A percentile compares a stretch with the other conserved stretches of the same genome.
Conservation (phyloP, 2,888 invertebrate genomes). For the Caenorhabditis plicata region DNA sequence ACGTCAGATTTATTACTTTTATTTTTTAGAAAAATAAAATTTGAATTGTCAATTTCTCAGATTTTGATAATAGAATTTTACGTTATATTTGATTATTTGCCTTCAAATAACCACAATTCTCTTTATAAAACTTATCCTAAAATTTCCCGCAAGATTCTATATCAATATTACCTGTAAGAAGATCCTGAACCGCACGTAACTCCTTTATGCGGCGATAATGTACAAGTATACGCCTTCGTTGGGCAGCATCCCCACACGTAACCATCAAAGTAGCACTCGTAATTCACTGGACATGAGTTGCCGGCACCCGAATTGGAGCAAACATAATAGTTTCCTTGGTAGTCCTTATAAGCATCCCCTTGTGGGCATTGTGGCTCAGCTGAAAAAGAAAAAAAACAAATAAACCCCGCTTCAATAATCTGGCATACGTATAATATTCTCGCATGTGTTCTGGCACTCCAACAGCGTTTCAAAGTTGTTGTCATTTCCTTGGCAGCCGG, state of each 20-base stretch:
- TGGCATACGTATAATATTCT: constrained; percentile 62
- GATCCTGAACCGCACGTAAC: constrained; percentile 63
- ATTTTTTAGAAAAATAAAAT: too few species aligned
- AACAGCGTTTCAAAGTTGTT: constrained; percentile 64
- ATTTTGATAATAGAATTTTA: too few species aligned
- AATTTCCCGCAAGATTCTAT: too few species aligned
- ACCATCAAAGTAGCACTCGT: constrained; percentile 61
- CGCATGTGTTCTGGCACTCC: constrained; percentile 64
- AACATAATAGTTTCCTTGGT: constrained; percentile 62
- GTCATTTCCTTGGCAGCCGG: constrained; percentile 58
- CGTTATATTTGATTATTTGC: too few species aligned
- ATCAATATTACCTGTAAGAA: constrained; percentile 56
- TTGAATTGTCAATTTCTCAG: too few species aligned
- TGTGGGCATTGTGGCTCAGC: constrained; percentile 65
- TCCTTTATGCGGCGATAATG: constrained; percentile 61
- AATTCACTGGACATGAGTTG: constrained; percentile 57
- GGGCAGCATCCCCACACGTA: constrained; percentile 65
- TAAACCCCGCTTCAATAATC: too few species aligned
- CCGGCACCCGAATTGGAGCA: constrained; percentile 61
- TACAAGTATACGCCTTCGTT: constrained; percentile 64
- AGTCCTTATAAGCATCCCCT: constrained; percentile 65
- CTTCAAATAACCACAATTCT: too few species aligned
- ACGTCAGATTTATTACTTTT: too few species aligned
- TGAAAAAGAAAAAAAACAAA: constrained; percentile 28
- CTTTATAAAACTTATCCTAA: too few species aligned